Percentiles rank a stretch among this genome's conserved stretches.
phyloP scores from a whole-genome alignment of 1,140 invertebrate genomes.

The Caerostris darwini region DNA sequence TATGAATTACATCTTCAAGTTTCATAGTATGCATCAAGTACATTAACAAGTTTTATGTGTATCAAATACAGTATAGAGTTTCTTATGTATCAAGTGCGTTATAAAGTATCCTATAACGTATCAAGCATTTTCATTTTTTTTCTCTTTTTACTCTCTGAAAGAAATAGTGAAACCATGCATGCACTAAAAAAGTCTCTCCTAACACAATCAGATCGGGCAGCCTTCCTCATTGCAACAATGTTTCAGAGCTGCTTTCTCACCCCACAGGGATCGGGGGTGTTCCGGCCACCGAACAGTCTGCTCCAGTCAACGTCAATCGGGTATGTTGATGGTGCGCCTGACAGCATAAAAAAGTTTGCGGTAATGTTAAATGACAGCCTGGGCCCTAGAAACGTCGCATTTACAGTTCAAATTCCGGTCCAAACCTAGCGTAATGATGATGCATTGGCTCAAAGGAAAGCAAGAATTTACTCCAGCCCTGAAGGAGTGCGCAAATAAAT shows the following conservation, averaged over 20 bases:
- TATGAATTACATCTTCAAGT: too few species aligned
- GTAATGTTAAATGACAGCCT: conserved; percentile 76
- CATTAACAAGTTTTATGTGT: too few species aligned
- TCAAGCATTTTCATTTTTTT: too few species aligned
- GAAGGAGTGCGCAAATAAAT: conserved; percentile 39
- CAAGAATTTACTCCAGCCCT: conserved; percentile 67
- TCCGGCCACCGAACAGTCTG: conserved; percentile 18
- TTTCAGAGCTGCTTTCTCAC: neutral
- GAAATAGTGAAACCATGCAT: too few species aligned
- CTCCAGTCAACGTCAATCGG: conserved; percentile 72
- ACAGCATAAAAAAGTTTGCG: conserved; percentile 70
- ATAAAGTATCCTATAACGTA: too few species aligned
- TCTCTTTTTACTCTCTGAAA: too few species aligned
- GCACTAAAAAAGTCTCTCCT: too few species aligned
- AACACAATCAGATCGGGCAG: too few species aligned
- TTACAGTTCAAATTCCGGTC: conserved; percentile 77
- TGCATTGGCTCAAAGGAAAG: conserved; percentile 75
- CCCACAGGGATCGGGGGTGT: neutral
- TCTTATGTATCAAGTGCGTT: too few species aligned
- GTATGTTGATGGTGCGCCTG: conserved; percentile 68
- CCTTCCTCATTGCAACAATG: too few species aligned
- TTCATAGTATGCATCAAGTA: too few species aligned
- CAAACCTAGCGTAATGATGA: conserved; percentile 75
- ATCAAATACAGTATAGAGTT: too few species aligned
- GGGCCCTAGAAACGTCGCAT: conserved; percentile 75